Evolutionary conservation across 1,140 invertebrate species (phyloP), one percentile per base, ranked within the genome.

Genomic region (Saccostrea glomerata): DNA sequence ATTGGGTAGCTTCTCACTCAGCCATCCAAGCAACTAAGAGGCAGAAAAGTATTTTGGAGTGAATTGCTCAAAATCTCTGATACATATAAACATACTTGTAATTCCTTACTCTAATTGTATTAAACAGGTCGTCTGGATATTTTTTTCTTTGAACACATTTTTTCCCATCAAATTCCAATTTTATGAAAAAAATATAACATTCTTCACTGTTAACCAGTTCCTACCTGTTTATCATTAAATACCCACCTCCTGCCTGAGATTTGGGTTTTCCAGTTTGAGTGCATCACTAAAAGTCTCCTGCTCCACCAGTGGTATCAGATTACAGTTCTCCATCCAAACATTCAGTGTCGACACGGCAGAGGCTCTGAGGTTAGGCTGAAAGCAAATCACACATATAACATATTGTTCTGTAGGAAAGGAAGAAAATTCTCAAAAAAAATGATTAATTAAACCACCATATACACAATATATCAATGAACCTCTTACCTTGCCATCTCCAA

Each of bases 251-350:
- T 96, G 95, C 87, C 97, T 96, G 0, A 98, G 95, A 63, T 96
- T 96, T 0, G 98, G 98, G 40, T 98, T 98, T 82, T 98, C 98
- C 15, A 91, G 94, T 92, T 97, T 97, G 0, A 99, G 95, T 17
- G 97, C 97, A 95, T 99, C 98, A 63, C 96, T 96, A 88, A 99
- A 96, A 95, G 98, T 98, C 96, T 99, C 98, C 36, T 96, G 97
- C 77, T 98, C 98, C 87, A 99, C 97, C 90, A 98, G 97, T 91
- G 97, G 97, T 86, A 97, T 96, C 25, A 94, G 85, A 11, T 92
- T 92, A 91, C 97, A 97, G 86, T 97, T 96, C 82, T 97, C 97
- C 40, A 97, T 97, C 97, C 97, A 98, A 17, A 97, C 96, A 92
- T 98, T 98, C 54, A 98, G 96, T 91, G 97, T 97, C 13, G 96